A percentile compares a stretch with the other conserved stretches of the same genome.
Evolutionary conservation across 2,113 vertebrate species (phyloP).

Genomic region (Connochaetes taurinus): DNA sequence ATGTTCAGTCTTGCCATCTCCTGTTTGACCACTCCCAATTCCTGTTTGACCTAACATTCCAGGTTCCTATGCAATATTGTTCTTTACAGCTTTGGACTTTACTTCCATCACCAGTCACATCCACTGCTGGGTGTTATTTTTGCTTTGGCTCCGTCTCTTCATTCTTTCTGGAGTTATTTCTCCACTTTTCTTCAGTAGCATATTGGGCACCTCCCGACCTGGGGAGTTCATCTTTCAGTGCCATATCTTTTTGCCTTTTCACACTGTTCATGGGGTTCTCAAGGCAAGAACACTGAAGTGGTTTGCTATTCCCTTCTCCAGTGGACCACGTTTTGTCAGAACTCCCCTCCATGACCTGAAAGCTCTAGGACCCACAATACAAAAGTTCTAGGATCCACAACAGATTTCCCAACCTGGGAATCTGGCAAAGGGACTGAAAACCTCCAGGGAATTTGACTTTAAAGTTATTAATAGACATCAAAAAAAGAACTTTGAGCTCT

Average conservation of each 20-base stretch:
- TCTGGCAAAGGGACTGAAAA: neutral
- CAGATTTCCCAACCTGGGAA: neutral
- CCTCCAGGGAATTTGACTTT: neutral
- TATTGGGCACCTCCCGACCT: neutral
- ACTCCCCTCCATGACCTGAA: neutral
- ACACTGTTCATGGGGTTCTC: neutral
- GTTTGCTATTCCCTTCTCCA: neutral
- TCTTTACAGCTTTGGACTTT: neutral
- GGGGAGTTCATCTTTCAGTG: neutral
- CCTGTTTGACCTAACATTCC: neutral
- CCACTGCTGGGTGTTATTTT: neutral
- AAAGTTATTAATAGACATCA: neutral
- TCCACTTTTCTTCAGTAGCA: neutral
- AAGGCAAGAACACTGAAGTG: neutral
- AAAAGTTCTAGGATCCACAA: neutral
- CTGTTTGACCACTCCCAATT: neutral
- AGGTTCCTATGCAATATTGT: neutral
- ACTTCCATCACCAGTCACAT: neutral
- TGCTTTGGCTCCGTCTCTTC: neutral
- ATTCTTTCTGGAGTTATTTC: neutral
- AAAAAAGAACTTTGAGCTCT: neutral
- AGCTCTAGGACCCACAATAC: neutral
- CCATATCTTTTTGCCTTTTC: neutral
- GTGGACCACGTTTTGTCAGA: neutral
- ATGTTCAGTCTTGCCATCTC: neutral